Conservation (phyloP, 2,888 invertebrate species). For the Chaitophorus viminalis region DNA sequence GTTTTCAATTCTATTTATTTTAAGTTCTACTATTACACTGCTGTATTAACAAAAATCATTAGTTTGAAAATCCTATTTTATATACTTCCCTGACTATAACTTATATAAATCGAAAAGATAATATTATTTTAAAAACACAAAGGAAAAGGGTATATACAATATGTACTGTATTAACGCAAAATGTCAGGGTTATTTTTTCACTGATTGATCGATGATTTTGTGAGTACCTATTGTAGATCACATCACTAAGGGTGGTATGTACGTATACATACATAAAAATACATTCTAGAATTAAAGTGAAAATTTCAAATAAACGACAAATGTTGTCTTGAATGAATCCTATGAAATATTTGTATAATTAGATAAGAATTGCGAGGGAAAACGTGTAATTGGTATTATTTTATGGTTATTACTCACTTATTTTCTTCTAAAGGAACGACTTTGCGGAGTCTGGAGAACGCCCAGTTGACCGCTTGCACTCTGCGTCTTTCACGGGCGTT, state of each 20-base stretch:
- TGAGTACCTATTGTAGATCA: not conserved
- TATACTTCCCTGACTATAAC: not conserved
- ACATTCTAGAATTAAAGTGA: not conserved
- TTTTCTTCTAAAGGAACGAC: conserved; percentile 70
- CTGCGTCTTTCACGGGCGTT: conserved; percentile 74
- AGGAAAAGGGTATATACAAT: not conserved
- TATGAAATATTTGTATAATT: not conserved
- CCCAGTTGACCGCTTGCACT: conserved; percentile 75
- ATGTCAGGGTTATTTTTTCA: not conserved
- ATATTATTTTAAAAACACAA: not conserved
- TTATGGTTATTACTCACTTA: conserved; percentile 58
- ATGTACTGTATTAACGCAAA: not conserved
- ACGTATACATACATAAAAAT: not conserved
- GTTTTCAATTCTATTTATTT: not conserved
- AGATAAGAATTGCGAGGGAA: too few relatives aligned
- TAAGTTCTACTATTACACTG: not conserved
- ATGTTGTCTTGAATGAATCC: not conserved
- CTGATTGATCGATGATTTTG: not conserved
- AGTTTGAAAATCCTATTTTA: too few relatives aligned
- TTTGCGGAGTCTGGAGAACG: conserved; percentile 72
- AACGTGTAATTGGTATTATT: not conserved
- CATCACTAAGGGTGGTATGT: not conserved
- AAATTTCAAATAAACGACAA: not conserved
- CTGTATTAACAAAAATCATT: too few relatives aligned
- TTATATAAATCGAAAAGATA: not conserved